A percentile compares a stretch with the other conserved stretches of the same genome.
Conservation (phyloP, 2,113 vertebrate species). For the Chinchilla lanigera region DNA sequence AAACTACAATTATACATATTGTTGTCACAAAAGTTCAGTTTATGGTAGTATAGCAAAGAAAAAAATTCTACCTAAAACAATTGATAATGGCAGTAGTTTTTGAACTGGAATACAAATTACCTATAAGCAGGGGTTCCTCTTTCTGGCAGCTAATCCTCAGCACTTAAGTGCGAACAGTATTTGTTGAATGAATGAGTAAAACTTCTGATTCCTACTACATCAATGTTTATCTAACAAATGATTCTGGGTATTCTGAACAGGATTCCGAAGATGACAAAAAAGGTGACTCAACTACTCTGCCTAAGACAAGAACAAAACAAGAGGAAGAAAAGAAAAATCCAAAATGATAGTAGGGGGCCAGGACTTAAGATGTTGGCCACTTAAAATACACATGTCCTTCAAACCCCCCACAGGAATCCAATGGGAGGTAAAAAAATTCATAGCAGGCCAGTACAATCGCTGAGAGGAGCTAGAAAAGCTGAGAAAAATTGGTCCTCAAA, state of each 20-base stretch:
- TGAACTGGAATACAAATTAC: neutral
- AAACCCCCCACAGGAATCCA: neutral
- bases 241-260: neutral
- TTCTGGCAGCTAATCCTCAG: neutral
- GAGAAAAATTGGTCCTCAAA: neutral
- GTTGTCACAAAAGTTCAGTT: slow-evolving; percentile 3
- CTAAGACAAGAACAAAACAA: neutral
- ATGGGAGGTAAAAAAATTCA: neutral
- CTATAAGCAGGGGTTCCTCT: neutral
- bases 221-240: neutral
- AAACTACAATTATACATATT: neutral
- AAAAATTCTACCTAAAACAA: neutral
- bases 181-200: neutral
- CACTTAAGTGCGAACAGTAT: neutral
- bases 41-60: neutral
- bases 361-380: neutral
- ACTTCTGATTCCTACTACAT: neutral
- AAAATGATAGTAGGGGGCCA: neutral
- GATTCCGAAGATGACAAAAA: neutral
- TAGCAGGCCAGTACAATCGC: neutral
- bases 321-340: slow-evolving; percentile 3
- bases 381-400: slow-evolving; percentile 2
- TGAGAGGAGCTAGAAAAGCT: neutral
- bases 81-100: neutral
- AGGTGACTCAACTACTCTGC: neutral